A percentile compares a stretch with the other conserved stretches of the same genome.
Evolutionary conservation across 2,113 vertebrate genomes (phyloP).

Genomic region (Oreotragus oreotragus): DNA sequence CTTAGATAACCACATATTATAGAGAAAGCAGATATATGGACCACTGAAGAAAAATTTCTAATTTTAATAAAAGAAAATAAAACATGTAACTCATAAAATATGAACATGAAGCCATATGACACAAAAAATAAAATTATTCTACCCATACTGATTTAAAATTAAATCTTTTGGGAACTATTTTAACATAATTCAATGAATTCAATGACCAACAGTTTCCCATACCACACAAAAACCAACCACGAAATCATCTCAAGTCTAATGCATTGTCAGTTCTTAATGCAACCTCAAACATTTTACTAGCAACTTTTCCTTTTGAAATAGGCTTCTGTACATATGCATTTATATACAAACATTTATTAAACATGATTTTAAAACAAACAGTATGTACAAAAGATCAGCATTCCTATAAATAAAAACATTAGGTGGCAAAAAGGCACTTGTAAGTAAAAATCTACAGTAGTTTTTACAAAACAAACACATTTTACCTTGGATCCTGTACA

Average conservation of each 20-base stretch:
- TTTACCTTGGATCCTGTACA: conserved; percentile 83
- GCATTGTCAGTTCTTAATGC: conserved; percentile 74
- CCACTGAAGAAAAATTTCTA: conserved; percentile 46
- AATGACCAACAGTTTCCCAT: conserved; percentile 61
- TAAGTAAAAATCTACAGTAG: conserved; percentile 88
- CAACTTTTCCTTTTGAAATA: conserved; percentile 76
- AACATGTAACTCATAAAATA: conserved; percentile 52
- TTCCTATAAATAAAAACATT: conserved; percentile 88
- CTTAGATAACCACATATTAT: conserved; percentile 59
- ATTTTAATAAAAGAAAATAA: conserved; percentile 59
- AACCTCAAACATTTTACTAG: conserved; percentile 75
- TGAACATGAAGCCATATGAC: conserved; percentile 47
- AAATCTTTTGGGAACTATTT: conserved; percentile 68
- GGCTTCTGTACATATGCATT: conserved; percentile 82
- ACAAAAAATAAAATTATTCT: conserved; percentile 66
- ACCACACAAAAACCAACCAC: conserved; percentile 74
- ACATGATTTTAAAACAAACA: conserved; percentile 82
- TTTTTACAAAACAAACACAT: conserved; percentile 82
- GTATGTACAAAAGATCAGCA: conserved; percentile 86
- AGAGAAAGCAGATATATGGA: conserved; percentile 52
- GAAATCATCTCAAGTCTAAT: conserved; percentile 74
- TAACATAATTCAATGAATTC: conserved; percentile 76
- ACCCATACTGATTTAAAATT: conserved; percentile 58
- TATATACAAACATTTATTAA: conserved; percentile 86
- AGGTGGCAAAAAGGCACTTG: conserved; percentile 88